These are phyloP conservation scores for Meloe dianella DNA, from an alignment of 2,888 invertebrate genomes.

Conservation along the genomic window DNA sequence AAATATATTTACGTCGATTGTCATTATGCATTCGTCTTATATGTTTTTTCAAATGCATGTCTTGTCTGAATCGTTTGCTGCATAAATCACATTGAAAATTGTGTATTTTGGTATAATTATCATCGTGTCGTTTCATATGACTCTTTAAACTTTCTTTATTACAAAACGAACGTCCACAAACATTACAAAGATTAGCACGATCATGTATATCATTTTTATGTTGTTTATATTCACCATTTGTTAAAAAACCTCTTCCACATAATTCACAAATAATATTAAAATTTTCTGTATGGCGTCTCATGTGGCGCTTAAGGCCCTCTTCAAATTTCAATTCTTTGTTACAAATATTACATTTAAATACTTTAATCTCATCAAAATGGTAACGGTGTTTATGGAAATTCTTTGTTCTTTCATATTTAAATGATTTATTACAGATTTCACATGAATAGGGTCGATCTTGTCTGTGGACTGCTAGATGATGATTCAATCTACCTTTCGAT, in stretches of 20 bases:
- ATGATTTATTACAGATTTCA: neutral
- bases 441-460: neutral
- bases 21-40: slow-evolving; percentile 19
- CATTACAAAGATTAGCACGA: slow-evolving; percentile 30
- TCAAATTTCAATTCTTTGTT: neutral
- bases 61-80: slow-evolving; percentile 49
- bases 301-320: neutral
- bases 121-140: slow-evolving; percentile 40
- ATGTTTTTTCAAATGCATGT: slow-evolving; percentile 38
- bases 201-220: neutral
- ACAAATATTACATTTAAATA: neutral
- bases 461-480: neutral
- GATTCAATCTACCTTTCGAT: neutral
- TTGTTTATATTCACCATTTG: neutral
- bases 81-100: slow-evolving; percentile 40
- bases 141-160: slow-evolving; percentile 41
- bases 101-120: slow-evolving; percentile 32
- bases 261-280: neutral
- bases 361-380: neutral
- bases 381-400: slow-evolving; percentile 10
- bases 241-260: neutral
- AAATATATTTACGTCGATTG: slow-evolving; percentile 54
- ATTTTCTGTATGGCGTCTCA: neutral
- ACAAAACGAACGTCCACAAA: slow-evolving; percentile 44
- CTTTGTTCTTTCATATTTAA: neutral